Evolutionary conservation across 53 echinoderm and acorn worm genomes (phyloP).

Genomic region (Mesocentrotus franciscanus): DNA sequence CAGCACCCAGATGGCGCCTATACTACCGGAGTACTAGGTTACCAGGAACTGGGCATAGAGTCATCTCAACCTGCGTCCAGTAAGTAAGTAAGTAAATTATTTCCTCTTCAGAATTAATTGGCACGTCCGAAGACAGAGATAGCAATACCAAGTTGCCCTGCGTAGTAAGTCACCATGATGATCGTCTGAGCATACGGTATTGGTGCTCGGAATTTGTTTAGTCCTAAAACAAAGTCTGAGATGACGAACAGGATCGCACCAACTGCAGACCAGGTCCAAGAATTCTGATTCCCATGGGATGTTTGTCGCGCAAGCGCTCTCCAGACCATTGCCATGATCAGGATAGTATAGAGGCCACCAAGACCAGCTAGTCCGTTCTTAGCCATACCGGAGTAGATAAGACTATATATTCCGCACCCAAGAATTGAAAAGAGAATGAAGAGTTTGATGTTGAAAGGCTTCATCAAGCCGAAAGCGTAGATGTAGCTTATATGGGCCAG

Average conservation of each 20-base stretch:
- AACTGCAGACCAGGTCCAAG: conserved; percentile 83
- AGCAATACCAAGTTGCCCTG: conserved; percentile 91
- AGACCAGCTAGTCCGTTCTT: conserved; percentile 72
- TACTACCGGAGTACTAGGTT: too few species aligned
- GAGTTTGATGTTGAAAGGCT: background rate
- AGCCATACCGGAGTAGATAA: conserved; percentile 70
- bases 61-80: too few species aligned
- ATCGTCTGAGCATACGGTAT: conserved; percentile 82
- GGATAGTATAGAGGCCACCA: conserved; percentile 72
- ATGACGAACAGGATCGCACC: conserved; percentile 89
- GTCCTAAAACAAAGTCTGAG: conserved; percentile 87
- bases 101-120: background rate
- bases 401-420: conserved; percentile 51
- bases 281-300: conserved; percentile 60
- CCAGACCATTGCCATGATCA: conserved; percentile 90
- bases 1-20: too few species aligned
- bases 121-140: conserved; percentile 75
- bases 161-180: conserved; percentile 94
- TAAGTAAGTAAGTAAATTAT: too few species aligned
- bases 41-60: too few species aligned
- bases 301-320: conserved; percentile 78
- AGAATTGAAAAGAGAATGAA: conserved; percentile 4
- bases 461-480: conserved; percentile 82
- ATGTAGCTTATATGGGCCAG: conserved; percentile 83
- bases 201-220: conserved; percentile 80